Evolutionary conservation across 2,113 vertebrate species (phyloP).

Genomic region (Ctenodactylus gundi): DNA sequence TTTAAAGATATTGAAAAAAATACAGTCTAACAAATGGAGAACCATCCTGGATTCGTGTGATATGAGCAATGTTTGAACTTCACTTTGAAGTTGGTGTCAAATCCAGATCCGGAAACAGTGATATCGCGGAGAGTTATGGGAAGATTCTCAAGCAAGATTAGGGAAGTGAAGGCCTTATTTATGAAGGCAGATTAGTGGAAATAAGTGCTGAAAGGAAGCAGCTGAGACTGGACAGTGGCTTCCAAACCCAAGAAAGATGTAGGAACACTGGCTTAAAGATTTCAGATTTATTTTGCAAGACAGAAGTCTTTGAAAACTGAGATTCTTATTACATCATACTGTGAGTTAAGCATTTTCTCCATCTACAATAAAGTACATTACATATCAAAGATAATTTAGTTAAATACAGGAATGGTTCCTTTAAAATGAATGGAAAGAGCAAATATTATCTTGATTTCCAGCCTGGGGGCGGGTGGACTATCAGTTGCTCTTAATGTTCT

Average conservation of each 20-base stretch:
- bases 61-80: not conserved
- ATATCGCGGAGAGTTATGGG: conserved; percentile 30
- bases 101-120: not conserved
- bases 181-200: not conserved
- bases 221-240: not conserved
- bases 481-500: not conserved
- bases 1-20: not conserved
- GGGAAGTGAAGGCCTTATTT: not conserved
- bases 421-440: not conserved
- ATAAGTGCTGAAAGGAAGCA: conserved; percentile 11
- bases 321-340: not conserved
- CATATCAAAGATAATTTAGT: not conserved
- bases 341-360: not conserved
- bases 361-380: not conserved
- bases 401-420: not conserved
- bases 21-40: not conserved
- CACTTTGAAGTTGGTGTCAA: conserved; percentile 53
- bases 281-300: not conserved
- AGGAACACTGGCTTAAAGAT: not conserved
- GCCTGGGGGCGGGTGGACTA: not conserved
- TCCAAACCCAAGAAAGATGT: not conserved
- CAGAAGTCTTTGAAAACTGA: not conserved
- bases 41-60: not conserved
- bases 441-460: not conserved
- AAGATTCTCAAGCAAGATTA: conserved; percentile 51